phyloP scores from a whole-genome alignment of 23 tunicate species.

The Phallusia fumigata region DNA sequence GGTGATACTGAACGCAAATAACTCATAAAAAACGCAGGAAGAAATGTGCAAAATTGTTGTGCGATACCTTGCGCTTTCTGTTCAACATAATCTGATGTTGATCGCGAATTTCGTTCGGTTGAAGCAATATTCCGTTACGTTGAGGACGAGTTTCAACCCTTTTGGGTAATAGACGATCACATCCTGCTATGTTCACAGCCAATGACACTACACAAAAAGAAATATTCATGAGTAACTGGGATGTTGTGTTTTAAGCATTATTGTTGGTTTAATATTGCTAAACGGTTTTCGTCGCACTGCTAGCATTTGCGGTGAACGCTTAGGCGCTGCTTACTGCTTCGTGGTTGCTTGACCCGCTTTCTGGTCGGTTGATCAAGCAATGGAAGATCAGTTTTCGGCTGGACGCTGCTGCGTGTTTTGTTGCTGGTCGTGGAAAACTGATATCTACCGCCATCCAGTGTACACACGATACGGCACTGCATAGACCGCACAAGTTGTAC shows the following conservation, averaged over 20 bases:
- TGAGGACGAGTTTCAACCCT: not conserved
- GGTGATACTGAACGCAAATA: not conserved
- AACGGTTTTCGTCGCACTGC: no score
- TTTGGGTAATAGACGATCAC: no score
- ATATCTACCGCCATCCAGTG: constrained; percentile 28
- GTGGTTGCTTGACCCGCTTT: not conserved
- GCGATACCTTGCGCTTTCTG: not conserved
- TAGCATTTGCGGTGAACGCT: no score
- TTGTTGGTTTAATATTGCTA: no score
- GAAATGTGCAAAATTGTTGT: not conserved
- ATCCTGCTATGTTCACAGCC: no score
- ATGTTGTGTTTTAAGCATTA: no score
- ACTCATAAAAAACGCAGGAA: no score
- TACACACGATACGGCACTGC: constrained; percentile 48
- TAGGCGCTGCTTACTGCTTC: constrained; percentile 33
- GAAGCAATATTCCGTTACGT: not conserved
- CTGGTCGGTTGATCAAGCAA: not conserved
- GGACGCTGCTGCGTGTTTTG: constrained; percentile 7
- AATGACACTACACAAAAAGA: no score
- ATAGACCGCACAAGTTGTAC: not conserved
- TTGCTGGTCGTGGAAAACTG: not conserved
- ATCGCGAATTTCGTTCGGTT: not conserved
- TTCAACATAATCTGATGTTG: not conserved
- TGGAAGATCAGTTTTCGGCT: constrained; percentile 2
- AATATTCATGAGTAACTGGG: no score